These are phyloP conservation scores for Tenrec ecaudatus DNA, from an alignment of 2,113 vertebrate species.

Conservation along the genomic window DNA sequence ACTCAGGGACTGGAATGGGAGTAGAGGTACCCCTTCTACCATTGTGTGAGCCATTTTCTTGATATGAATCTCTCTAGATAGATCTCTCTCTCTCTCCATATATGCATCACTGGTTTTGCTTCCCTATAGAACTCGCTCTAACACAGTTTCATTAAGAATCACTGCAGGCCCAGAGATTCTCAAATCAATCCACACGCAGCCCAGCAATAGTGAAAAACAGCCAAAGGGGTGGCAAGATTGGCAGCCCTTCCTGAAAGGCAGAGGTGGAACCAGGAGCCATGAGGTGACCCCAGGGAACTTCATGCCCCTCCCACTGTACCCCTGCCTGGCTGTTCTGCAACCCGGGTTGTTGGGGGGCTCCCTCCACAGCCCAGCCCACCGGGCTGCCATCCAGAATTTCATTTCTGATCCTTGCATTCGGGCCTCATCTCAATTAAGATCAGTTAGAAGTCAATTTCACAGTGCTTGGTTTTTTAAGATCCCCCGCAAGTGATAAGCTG, in stretches of 20 bases:
- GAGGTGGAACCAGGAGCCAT: neutral
- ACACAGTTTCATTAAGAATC: neutral
- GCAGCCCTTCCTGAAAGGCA: neutral
- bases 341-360: neutral
- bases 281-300: neutral
- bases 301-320: neutral
- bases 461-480: constrained; percentile 87
- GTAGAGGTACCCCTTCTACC: too few species aligned
- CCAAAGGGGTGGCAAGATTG: neutral
- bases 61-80: too few species aligned
- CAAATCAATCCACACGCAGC: neutral
- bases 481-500: constrained; percentile 85
- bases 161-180: neutral
- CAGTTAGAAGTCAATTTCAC: constrained; percentile 89
- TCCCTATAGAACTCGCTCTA: too few species aligned
- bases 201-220: neutral
- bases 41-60: too few species aligned
- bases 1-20: too few species aligned
- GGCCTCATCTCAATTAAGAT: constrained; percentile 87
- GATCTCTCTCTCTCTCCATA: too few species aligned
- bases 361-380: neutral
- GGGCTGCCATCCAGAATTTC: constrained; percentile 67
- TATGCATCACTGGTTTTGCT: too few species aligned
- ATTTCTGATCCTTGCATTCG: constrained; percentile 82
- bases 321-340: neutral